Evolutionary conservation across 1,140 invertebrate genomes (phyloP), one percentile per base, ranked within the genome.

Genomic region (Cotesia glomerata): DNA sequence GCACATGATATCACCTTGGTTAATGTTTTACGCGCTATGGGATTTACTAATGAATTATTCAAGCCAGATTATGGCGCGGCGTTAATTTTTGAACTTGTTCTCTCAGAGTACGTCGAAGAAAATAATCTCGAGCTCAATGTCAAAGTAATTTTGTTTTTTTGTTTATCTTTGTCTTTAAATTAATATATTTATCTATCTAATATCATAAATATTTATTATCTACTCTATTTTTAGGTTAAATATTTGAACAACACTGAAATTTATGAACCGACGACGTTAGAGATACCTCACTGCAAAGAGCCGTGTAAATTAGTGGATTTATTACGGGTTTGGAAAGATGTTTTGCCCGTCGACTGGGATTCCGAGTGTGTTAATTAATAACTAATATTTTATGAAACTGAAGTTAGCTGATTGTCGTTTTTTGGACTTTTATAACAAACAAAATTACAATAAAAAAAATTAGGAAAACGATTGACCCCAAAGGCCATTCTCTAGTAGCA

Each of bases 1-100:
- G 93, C 87, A 0, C 93, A 95, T 79, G 93, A 95, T 80, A 85
- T 93, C 2, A 93, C 91, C 0, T 79, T 94, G n/a, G 91, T 94
- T 0, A 91, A 90, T 77, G 77, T 92, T 5, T 88, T 93, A 84
- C 88, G 92, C 71, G 88, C 92, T 0, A 87, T 95, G 75, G 92
- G 92, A 5, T 91, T 91, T 72, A 81, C 87, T 0, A 88, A 91
- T 71, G 83, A 90, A 74, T 83, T 87, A 13, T 80, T 92, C 9
- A 90, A 92, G 78, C 93, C 93, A 0, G 90, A 91, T 52, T 93
- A 92, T 82, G 92, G 92, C 1, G 90, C 92, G 0, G 89, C 90
- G 13, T 69, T 95, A 1, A 88, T 91, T 26, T 86, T 94, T 63
- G 92, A 95, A 81, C 78, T 93, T 11, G 90, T 90, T 11, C 79